Conservation (phyloP, 2,888 invertebrate species). For the Drosophila subsilvestris region DNA sequence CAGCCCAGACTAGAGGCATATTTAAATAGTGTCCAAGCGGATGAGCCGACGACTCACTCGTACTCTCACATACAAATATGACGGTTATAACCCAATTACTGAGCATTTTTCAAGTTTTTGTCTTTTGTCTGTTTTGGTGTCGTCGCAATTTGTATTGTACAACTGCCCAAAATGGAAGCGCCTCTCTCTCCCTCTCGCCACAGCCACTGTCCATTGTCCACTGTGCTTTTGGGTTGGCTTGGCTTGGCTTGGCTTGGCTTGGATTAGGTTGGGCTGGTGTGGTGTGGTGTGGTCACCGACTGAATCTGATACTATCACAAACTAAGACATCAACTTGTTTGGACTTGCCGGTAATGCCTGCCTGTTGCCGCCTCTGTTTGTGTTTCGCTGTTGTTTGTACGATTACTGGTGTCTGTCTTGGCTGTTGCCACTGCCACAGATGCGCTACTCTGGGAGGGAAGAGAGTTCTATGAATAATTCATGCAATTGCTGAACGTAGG, state of each 20-base stretch:
- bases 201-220: not conserved
- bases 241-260: constrained; percentile 1
- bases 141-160: constrained; percentile 52
- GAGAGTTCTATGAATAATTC: constrained; percentile 6
- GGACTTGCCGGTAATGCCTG: not conserved
- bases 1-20: constrained; percentile 13
- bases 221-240: constrained; percentile 3
- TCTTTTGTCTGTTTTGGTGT: constrained; percentile 57
- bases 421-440: constrained; percentile 12
- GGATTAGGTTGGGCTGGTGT: too few species aligned
- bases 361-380: constrained; percentile 25
- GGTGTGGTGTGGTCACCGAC: constrained; percentile 35
- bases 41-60: constrained; percentile 19
- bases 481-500: not conserved
- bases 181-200: not conserved
- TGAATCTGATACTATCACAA: constrained; percentile 56
- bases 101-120: constrained; percentile 62
- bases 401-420: not conserved
- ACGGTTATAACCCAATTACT: constrained; percentile 74
- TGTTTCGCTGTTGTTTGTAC: constrained; percentile 21
- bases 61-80: constrained; percentile 42
- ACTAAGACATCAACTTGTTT: constrained; percentile 54
- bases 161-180: constrained; percentile 28
- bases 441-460: constrained; percentile 15
- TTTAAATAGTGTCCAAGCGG: constrained; percentile 41